phyloP scores from a whole-genome alignment of 2,888 invertebrate species.

The Stenolophus ochropezus region DNA sequence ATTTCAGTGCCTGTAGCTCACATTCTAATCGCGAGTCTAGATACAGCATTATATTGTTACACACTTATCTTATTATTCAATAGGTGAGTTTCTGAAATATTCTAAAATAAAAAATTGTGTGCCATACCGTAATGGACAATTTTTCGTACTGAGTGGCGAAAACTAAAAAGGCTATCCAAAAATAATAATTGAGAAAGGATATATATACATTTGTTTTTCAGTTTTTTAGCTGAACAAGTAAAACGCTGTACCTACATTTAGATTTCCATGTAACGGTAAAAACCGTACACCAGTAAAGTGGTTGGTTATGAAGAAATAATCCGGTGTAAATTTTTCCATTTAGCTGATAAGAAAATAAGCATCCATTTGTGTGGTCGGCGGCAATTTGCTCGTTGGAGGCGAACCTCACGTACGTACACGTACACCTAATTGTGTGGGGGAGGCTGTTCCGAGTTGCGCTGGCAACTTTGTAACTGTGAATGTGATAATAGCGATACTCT shows the following conservation, averaged over 20 bases:
- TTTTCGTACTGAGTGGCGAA: too few relatives aligned
- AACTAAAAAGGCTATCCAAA: too few relatives aligned
- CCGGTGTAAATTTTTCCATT: background rate
- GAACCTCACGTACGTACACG: background rate
- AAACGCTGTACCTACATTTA: too few relatives aligned
- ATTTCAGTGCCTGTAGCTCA: constrained; percentile 34
- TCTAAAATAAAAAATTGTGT: too few relatives aligned
- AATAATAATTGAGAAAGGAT: too few relatives aligned
- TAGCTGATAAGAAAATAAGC: background rate
- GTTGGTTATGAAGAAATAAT: background rate
- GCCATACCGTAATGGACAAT: too few relatives aligned
- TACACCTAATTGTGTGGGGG: constrained; percentile 3
- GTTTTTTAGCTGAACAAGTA: too few relatives aligned
- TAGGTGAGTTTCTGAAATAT: too few relatives aligned
- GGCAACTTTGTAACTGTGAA: constrained; percentile 27
- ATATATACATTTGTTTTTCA: too few relatives aligned
- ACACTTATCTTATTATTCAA: background rate
- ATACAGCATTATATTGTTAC: background rate
- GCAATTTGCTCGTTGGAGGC: background rate
- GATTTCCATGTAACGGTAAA: too few relatives aligned
- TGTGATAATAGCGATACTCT: constrained; percentile 53
- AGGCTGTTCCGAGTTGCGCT: background rate
- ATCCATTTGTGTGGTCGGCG: background rate
- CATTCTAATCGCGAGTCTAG: background rate
- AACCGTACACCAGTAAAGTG: too few relatives aligned